Evolutionary conservation across 2,113 vertebrate genomes (phyloP).

Genomic region (Syngnathus scovelli): DNA sequence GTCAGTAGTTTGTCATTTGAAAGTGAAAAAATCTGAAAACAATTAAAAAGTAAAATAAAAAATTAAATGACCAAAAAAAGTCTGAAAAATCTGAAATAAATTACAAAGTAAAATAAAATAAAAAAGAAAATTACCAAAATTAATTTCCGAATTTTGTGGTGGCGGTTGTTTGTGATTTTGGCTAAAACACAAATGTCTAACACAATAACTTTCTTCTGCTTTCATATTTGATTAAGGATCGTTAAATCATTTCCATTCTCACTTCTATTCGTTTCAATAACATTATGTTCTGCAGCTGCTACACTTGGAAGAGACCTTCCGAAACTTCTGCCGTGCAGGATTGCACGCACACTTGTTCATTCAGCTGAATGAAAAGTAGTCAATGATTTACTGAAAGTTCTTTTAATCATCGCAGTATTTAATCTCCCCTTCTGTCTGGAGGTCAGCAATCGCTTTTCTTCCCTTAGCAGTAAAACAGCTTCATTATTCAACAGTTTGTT

Average conservation of each 20-base stretch:
- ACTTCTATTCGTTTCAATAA: constrained; percentile 41
- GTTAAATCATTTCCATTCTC: constrained; percentile 35
- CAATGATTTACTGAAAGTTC: constrained; percentile 48
- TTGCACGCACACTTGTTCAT: background rate
- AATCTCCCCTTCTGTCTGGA: constrained; percentile 32
- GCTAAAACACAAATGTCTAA: too few species aligned
- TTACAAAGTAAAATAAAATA: too few species aligned
- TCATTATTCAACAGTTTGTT: constrained; percentile 25
- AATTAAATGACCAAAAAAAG: too few species aligned
- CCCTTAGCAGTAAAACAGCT: constrained; percentile 22
- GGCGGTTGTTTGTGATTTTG: too few species aligned
- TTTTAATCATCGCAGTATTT: constrained; percentile 50
- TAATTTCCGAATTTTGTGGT: too few species aligned
- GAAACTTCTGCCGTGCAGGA: background rate
- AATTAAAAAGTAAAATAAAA: too few species aligned
- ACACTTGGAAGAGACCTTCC: constrained; percentile 23
- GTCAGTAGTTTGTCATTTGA: too few species aligned
- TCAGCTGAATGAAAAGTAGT: constrained; percentile 26
- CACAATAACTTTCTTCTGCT: background rate
- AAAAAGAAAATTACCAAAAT: too few species aligned
- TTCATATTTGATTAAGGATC: constrained; percentile 6
- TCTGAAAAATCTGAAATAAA: too few species aligned
- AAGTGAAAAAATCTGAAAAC: too few species aligned
- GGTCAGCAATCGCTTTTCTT: constrained; percentile 22
- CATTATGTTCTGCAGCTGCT: constrained; percentile 44